Evolutionary conservation across 2,888 invertebrate genomes (phyloP).

Genomic region (Plagodis dolabraria): DNA sequence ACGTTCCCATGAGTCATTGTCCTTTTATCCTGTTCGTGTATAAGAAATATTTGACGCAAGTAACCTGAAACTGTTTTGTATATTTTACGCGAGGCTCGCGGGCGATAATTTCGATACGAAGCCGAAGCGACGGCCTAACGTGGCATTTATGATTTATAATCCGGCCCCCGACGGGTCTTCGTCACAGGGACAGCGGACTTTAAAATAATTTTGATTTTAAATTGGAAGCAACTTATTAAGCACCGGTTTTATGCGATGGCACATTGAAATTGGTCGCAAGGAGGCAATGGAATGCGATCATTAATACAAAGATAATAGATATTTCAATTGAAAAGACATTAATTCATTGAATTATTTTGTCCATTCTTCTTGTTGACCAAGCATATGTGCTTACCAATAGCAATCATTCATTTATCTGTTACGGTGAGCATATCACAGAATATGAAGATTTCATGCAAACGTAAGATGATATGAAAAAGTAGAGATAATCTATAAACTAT

Average conservation of each 20-base stretch:
- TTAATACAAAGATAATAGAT: background rate
- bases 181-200: slow-evolving; percentile 72
- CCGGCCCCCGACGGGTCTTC: slow-evolving; percentile 74
- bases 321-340: background rate
- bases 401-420: slow-evolving; percentile 1
- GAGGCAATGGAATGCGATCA: slow-evolving; percentile 27
- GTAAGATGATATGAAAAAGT: slow-evolving; percentile 31
- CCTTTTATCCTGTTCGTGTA: slow-evolving; percentile 63
- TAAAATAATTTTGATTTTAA: slow-evolving; percentile 78
- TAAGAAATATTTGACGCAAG: slow-evolving; percentile 72
- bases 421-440: too few relatives aligned
- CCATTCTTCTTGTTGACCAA: too few relatives aligned
- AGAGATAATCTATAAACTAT: slow-evolving; percentile 45
- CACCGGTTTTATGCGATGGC: slow-evolving; percentile 65
- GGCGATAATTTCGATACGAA: slow-evolving; percentile 78
- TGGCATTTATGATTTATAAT: slow-evolving; percentile 83
- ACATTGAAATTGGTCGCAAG: slow-evolving; percentile 49
- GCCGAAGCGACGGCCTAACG: slow-evolving; percentile 66
- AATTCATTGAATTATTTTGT: too few relatives aligned
- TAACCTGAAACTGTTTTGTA: slow-evolving; percentile 80
- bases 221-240: slow-evolving; percentile 78
- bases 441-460: background rate
- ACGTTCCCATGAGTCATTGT: slow-evolving; percentile 62
- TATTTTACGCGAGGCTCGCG: slow-evolving; percentile 71
- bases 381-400: background rate